Base-by-base conservation (phyloP, 2,797 vertebrate genomes). In the Psittacula derbiana region DNA sequence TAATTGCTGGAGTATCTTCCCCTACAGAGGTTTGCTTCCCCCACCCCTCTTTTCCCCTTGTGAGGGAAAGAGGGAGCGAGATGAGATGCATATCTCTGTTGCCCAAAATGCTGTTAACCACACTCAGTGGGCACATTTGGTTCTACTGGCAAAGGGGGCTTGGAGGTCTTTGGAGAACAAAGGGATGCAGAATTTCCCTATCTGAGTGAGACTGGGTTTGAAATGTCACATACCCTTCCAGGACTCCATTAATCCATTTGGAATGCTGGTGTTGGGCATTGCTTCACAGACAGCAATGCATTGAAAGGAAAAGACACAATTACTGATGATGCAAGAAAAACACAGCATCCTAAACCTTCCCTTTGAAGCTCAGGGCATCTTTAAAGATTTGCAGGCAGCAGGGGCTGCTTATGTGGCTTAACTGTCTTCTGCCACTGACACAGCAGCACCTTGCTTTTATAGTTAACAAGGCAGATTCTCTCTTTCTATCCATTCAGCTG, bases 331-430 rank as follows among this genome's bases (percentile, higher is more conserved):
- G 21, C 16, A 65, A 85, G 80, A 81, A 80, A 93, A 92, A 36
- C 0, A 0, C 36, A 72, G 71, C 24, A 46, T 92, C 44, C 69
- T 58, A 15, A 70, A 16, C 55, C 19, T 86, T 64, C 21, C 17
- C 31, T 90, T 76, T 76, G 71, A 76, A 90, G 82, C 44, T 65
- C 19, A 8, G 43, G 6, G 28, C 41, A 17, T 18, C 25, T 64
- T 60, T 27, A 80, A 84, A 70, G 57, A 4, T 76, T 76, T 84
- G 46, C 52, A 55, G 49, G 28, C 72, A 72, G 25, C 44, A 44
- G 38, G n/a, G 33, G 31, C 43, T 90, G 66, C 83, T 88, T 81
- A 10, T 75, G 50, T 88, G 88, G 52, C 81, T 93, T 87, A 88
- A 87, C 65, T 41, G 30, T 73, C 66, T 86, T 72, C 60, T 58